A percentile compares a stretch with the other conserved stretches of the same genome.
Conservation (phyloP, 2,888 invertebrate genomes). For the Gibbula magus region DNA sequence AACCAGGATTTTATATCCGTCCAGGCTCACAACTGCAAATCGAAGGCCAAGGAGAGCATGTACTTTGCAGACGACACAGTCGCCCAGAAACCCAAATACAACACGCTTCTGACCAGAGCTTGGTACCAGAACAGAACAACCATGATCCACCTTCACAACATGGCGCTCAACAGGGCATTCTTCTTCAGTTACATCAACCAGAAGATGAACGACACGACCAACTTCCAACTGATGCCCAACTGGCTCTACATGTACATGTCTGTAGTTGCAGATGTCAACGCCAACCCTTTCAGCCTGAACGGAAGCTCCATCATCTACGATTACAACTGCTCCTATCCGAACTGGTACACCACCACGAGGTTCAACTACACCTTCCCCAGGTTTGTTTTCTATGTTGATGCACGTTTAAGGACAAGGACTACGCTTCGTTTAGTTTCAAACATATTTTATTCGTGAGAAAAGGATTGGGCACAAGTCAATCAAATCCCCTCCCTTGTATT, state of each 20-base stretch:
- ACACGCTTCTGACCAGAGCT: slow-evolving; percentile 80
- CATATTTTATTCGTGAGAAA: no score
- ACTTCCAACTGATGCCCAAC: slow-evolving; percentile 92
- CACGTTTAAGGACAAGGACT: no score
- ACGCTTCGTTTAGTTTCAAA: no score
- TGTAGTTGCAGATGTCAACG: slow-evolving; percentile 93
- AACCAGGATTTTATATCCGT: slow-evolving; percentile 88
- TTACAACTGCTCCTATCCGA: slow-evolving; percentile 93
- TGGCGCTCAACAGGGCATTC: slow-evolving; percentile 94
- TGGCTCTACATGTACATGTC: slow-evolving; percentile 98
- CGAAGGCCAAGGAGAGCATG: slow-evolving; percentile 88
- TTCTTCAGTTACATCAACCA: slow-evolving; percentile 77
- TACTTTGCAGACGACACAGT: slow-evolving; percentile 89
- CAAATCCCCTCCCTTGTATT: no score
- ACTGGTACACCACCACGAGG: slow-evolving; percentile 83
- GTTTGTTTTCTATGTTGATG: no score
- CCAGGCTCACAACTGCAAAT: slow-evolving; percentile 89
- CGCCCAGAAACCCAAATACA: slow-evolving; percentile 81
- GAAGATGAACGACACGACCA: slow-evolving; percentile 52
- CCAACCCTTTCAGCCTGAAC: slow-evolving; percentile 87
- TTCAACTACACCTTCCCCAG: slow-evolving; percentile 94
- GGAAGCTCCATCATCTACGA: slow-evolving; percentile 93
- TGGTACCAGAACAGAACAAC: slow-evolving; percentile 90
- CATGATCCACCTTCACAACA: slow-evolving; percentile 93
- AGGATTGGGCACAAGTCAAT: no score